phyloP scores from a whole-genome alignment of 2,888 invertebrate genomes.

The Mamestra brassicae region DNA sequence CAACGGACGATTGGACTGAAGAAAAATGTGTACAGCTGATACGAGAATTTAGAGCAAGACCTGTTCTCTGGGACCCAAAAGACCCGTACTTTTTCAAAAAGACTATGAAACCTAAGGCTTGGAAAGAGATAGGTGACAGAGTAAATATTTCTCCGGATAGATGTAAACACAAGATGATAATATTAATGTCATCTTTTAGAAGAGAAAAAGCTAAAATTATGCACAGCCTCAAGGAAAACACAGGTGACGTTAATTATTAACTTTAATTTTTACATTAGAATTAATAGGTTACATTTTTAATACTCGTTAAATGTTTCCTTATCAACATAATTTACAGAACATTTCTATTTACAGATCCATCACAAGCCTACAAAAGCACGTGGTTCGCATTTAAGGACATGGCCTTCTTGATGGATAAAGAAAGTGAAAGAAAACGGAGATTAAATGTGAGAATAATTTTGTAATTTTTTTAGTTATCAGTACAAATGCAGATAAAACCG shows the following conservation, averaged over 20 bases:
- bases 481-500: conserved; percentile 27
- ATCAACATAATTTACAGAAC: not conserved
- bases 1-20: conserved; percentile 71
- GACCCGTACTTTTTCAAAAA: conserved; percentile 70
- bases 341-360: conserved; percentile 60
- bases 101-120: conserved; percentile 67
- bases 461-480: conserved; percentile 4
- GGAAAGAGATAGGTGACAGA: conserved; percentile 70
- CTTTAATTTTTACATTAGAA: not conserved
- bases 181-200: conserved; percentile 75
- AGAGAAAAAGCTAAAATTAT: conserved; percentile 75
- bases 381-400: conserved; percentile 78
- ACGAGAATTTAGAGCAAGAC: conserved; percentile 69
- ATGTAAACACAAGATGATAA: conserved; percentile 75
- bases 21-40: conserved; percentile 72
- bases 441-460: conserved; percentile 53
- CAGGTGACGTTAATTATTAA: conserved; percentile 50
- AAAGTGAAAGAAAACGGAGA: conserved; percentile 67
- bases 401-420: conserved; percentile 74
- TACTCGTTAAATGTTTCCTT: conserved; percentile 5
- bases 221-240: conserved; percentile 57
- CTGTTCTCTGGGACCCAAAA: conserved; percentile 74
- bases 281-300: not conserved
- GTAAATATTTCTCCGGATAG: conserved; percentile 63
- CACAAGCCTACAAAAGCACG: conserved; percentile 62